These are phyloP conservation scores for Volucella inflata DNA, from an alignment of 2,888 invertebrate species.

Conservation along the genomic window DNA sequence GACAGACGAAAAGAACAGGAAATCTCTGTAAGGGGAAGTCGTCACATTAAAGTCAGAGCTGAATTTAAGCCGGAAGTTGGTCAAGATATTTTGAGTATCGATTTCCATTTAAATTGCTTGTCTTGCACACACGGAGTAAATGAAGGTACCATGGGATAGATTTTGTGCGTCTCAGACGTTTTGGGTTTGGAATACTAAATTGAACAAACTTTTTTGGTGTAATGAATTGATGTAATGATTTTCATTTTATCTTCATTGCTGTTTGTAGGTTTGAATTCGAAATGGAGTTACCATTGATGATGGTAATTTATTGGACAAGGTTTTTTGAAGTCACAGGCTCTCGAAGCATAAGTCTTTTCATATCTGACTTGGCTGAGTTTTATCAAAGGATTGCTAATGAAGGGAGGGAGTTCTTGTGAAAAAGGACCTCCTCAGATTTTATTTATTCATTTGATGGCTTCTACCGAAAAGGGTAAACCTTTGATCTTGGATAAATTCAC, in stretches of 20 bases:
- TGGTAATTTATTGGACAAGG: constrained; percentile 7
- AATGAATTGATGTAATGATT: constrained; percentile 25
- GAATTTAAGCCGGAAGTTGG: constrained; percentile 69
- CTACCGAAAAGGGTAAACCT: no score
- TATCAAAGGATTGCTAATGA: no score
- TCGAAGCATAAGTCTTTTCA: no score
- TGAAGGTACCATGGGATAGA: neutral
- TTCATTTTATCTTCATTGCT: neutral
- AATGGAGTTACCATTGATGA: constrained; percentile 15
- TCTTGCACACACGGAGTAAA: constrained; percentile 4
- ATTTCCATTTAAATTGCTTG: constrained; percentile 47
- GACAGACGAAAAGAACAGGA: neutral
- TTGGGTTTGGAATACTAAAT: neutral
- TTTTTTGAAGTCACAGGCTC: neutral
- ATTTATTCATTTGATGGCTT: no score
- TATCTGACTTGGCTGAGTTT: no score
- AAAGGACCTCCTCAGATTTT: no score
- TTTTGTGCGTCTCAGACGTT: neutral
- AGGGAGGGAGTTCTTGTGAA: no score
- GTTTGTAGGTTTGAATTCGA: neutral
- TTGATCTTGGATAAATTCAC: no score
- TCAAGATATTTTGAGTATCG: constrained; percentile 48
- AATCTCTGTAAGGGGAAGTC: constrained; percentile 40
- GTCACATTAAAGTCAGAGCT: constrained; percentile 32
- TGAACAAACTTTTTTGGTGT: neutral